A percentile compares a stretch with the other conserved stretches of the same genome.
Evolutionary conservation across 2,888 invertebrate genomes (phyloP).

Genomic region (Spisula solida): DNA sequence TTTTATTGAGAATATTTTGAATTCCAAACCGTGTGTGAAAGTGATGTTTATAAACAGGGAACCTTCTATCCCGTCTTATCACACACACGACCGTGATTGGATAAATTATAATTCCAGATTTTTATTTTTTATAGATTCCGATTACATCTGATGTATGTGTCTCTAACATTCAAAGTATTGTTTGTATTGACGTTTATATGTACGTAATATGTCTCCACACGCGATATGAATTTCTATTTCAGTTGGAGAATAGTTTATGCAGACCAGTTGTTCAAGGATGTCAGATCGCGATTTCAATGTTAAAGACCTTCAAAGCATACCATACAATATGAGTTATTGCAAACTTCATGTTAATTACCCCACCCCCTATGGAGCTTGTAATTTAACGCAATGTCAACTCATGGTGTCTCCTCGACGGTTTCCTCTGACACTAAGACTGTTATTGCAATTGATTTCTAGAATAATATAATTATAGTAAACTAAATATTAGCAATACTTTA

Average conservation of each 20-base stretch:
- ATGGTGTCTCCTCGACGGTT: neutral
- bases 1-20: neutral
- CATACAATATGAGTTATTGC: neutral
- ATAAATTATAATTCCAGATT: constrained; percentile 9
- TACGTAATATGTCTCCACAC: neutral
- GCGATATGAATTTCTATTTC: neutral
- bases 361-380: neutral
- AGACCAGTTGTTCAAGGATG: neutral
- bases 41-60: neutral
- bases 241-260: neutral
- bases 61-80: neutral
- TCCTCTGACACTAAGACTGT: neutral
- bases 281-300: neutral
- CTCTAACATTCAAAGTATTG: neutral
- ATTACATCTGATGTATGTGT: neutral
- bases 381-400: neutral
- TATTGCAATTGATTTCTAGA: too few species aligned
- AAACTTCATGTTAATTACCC: neutral
- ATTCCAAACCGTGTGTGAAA: constrained; percentile 17
- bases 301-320: neutral
- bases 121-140: neutral
- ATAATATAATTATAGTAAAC: too few species aligned
- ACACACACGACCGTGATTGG: neutral
- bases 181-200: neutral
- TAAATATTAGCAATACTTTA: too few species aligned